Base-by-base conservation (phyloP, 2,888 invertebrate genomes). In the Calameuta idolon region DNA sequence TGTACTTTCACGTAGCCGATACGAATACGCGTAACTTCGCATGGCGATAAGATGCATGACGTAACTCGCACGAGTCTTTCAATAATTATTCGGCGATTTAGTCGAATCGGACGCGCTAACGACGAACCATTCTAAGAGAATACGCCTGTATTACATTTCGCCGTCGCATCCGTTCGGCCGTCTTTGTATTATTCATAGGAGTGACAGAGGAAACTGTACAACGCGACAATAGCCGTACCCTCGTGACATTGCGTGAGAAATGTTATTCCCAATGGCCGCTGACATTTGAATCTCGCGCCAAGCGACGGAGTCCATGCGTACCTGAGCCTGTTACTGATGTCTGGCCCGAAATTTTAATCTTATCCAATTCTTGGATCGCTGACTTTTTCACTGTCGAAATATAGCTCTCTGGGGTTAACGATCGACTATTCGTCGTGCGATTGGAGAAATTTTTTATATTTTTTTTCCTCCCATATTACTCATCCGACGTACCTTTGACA, bases 181-280 rank as follows among this genome's bases (percentile, higher is more conserved):
- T 55, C 40, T 23, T 83, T 85, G 82, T 85, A 86, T 88, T 87
- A 88, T 86, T 88, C 87, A 87, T 87, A 31, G 78, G 78, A 12
- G 37, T 34, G 76, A 82, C 81, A 82, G 84, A 87, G 86, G 86
- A 88, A 87, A 81, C 82, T 78, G 74, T 80, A 82, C 85, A 83
- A 83, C 86, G 84, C 31, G 33, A 71, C 74, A 76, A 79, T 79
- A 79, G 77, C 74, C 76, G 79, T 80, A 74, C 40, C 40, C 73
- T 37, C 34, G 30, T 74, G 55, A 55, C 55, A 55, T 55, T 55
- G 23, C 23, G 55, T 55, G 55, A 23, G 55, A 55, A 55, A 55
- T 55, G 15, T 55, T 55, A 55, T 55, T 55, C 23, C 55, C 23
- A 55, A 55, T 23, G 55, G 55, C 55, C 23, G 55, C 55, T 23